Percentiles rank a stretch among this genome's conserved stretches.
phyloP scores from a whole-genome alignment of 2,888 invertebrate species.

The Fissipunctia ypsillon region DNA sequence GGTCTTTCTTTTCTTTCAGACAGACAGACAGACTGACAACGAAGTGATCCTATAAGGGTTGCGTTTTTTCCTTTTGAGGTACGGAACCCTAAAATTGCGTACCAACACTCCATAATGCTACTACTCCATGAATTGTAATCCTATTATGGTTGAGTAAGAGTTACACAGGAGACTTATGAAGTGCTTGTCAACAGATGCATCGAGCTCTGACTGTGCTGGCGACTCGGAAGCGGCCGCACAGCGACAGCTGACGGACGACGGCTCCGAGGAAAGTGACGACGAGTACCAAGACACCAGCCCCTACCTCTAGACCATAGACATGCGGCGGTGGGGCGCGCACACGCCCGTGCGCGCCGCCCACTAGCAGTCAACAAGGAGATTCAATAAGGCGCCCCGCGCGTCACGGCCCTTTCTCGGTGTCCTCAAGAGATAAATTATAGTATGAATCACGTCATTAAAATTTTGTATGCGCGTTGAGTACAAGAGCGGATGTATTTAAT shows the following conservation, averaged over 20 bases:
- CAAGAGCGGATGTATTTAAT: slow-evolving; percentile 88
- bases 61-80: no score
- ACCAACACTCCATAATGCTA: neutral
- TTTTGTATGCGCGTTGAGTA: slow-evolving; percentile 81
- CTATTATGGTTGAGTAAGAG: neutral
- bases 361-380: slow-evolving; percentile 63
- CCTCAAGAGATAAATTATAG: slow-evolving; percentile 78
- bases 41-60: no score
- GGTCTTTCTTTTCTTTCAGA: no score
- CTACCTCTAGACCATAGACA: slow-evolving; percentile 79
- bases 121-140: neutral
- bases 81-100: no score
- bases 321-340: slow-evolving; percentile 57
- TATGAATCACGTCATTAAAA: slow-evolving; percentile 76
- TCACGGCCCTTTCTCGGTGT: slow-evolving; percentile 68
- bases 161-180: neutral
- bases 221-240: slow-evolving; percentile 82
- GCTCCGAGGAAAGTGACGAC: slow-evolving; percentile 85
- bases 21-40: no score
- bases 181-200: slow-evolving; percentile 82
- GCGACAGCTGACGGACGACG: slow-evolving; percentile 89
- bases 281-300: slow-evolving; percentile 88
- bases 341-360: slow-evolving; percentile 71
- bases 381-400: slow-evolving; percentile 58
- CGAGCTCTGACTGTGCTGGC: slow-evolving; percentile 84